Base-by-base conservation (phyloP, 2,797 vertebrate genomes). In the Hippopotamyrus pictus region DNA sequence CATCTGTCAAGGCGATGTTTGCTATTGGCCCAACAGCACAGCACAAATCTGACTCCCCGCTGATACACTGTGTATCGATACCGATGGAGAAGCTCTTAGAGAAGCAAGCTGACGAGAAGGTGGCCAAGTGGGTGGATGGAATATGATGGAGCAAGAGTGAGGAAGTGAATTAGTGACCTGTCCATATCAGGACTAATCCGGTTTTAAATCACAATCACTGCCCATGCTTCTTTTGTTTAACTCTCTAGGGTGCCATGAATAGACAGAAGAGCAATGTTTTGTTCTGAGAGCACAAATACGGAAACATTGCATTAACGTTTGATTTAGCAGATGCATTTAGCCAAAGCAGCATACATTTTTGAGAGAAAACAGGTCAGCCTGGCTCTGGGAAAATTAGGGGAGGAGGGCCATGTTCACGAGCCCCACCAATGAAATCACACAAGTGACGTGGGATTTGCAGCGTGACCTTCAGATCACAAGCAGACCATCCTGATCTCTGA, bases 1-100 rank as follows among this genome's bases (percentile, higher is more conserved):
- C 90, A 94, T 94, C 92, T 87, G 90, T 91, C 90, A 92, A 90
- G 91, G 94, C 89, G 91, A 92, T 92, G 93, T 92, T 91, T 90
- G 88, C 90, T 94, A 95, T 95, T 41, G 94, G 96, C 92, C 89
- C 50, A 87, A 88, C 89, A 62, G 92, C 91, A 86, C 59, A 62
- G 90, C 53, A 88, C 90, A 6, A 86, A 88, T 92, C 91, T 90
- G 85, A 89, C 89, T 93, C 94, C 93, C 92, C 90, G 93, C 89
- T 90, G 87, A 93, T 90, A 88, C 89, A 73, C 33, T 91, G 76
- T 85, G 44, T 76, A 96, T 95, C 41, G 41, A 41, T 41, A 4
- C 41, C 91, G 94, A 87, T 76, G 76, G 88, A 90, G 91, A 91
- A 89, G 86, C 87, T 82, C 86, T 53, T 85, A 22, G 57, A 50